Base-by-base conservation (phyloP, 2,888 invertebrate species). In the Taenaris catops region DNA sequence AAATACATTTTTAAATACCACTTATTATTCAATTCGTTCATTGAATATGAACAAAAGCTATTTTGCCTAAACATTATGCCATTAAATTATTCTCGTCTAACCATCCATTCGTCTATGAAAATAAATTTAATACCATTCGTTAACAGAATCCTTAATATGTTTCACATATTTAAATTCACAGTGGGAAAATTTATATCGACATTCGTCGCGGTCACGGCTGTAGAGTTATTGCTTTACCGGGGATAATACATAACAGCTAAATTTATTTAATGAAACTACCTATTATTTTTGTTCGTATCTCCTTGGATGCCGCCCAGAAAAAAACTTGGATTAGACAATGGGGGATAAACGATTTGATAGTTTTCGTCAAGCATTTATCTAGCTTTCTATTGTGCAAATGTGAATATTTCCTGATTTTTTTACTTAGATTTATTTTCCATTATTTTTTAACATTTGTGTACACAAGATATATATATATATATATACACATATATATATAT, bases 161-260 rank as follows among this genome's bases (percentile, higher is more conserved):
- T 33, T 24, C 18, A 26, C 7, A 38, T 14, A 33, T 28, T 19
- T 7, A 28, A 25, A 16, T 28, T 38, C 27, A 25, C 8, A 26
- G 32, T 38, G 8, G 25, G 9, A 26, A 29, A 34, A 39, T 39
- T 39, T 39, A 39, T 39, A 10, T 4, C 6, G n/a, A n/a, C 25
- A 17, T 8, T 25, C 21, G 9, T 31, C 12, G 31, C 23, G 10
- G 23, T 23, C 23, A 6, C 14, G 19, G 9, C 1, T 7, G 2
- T 11, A 28, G 28, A 28, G 20, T 35, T 35, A 35, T 28, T 11
- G 27, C 21, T 28, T 8, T 17, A 12, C 25, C 4, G 17, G 9
- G 16, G 7, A 12, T 17, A 35, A 17, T 24, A 8, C 23, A 8
- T 31, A 23, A 23, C 27, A 6, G 16, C 8, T n/a, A 8, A 24